phyloP scores from a whole-genome alignment of 2,888 invertebrate genomes.

The Parnassius smintheus region DNA sequence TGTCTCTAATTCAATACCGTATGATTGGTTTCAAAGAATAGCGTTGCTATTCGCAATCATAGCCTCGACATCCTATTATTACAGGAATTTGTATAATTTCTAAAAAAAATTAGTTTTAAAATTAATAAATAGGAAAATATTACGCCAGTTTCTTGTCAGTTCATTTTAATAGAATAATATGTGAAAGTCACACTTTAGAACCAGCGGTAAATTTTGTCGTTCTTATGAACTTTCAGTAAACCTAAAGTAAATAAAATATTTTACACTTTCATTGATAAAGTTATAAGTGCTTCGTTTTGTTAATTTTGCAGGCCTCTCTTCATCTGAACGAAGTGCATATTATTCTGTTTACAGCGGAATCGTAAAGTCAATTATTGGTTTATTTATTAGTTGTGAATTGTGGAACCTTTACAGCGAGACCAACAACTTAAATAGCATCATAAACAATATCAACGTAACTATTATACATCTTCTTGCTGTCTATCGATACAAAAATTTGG shows the following conservation, averaged over 20 bases:
- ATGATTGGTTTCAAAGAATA: too few species aligned
- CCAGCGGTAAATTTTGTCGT: too few species aligned
- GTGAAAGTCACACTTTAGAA: too few species aligned
- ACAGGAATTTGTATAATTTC: too few species aligned
- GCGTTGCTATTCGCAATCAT: too few species aligned
- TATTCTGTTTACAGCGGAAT: conserved; percentile 51
- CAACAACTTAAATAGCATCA: conserved; percentile 47
- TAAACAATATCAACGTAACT: conserved; percentile 48
- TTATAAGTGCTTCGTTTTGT: background rate
- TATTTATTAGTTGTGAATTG: conserved; percentile 50
- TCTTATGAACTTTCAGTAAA: too few species aligned
- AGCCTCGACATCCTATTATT: too few species aligned
- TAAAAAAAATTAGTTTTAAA: too few species aligned
- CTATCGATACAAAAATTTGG: conserved; percentile 45
- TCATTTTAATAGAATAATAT: too few species aligned
- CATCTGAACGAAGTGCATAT: conserved; percentile 39
- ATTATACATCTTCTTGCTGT: conserved; percentile 54
- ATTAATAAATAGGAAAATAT: too few species aligned
- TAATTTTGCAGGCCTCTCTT: conserved; percentile 30
- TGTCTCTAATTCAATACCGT: too few species aligned
- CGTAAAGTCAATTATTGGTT: conserved; percentile 44
- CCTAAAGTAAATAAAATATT: background rate
- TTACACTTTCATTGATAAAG: background rate
- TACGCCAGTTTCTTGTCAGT: too few species aligned
- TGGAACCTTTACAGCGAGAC: conserved; percentile 48